Evolutionary conservation across 2,797 vertebrate species (phyloP).

Genomic region (Poecilia picta): DNA sequence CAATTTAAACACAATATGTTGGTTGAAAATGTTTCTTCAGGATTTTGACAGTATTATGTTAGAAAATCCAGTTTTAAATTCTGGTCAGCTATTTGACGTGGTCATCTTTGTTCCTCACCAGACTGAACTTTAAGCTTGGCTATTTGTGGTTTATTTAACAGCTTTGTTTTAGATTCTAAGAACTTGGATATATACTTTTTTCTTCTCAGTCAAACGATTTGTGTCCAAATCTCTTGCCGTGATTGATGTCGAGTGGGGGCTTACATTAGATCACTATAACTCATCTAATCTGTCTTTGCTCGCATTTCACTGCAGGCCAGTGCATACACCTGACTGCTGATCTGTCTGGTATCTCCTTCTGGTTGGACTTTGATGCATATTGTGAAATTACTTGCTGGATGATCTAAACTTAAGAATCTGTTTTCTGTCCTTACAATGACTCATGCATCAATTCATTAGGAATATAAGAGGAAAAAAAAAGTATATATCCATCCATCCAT

Average conservation of each 20-base stretch:
- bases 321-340: neutral
- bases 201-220: constrained; percentile 3
- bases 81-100: too few relatives aligned
- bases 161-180: neutral
- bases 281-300: constrained; percentile 15
- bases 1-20: neutral
- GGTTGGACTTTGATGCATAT: neutral
- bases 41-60: too few relatives aligned
- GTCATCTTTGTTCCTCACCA: neutral
- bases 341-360: neutral
- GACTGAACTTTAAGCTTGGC: neutral
- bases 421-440: neutral
- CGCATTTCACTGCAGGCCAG: constrained; percentile 13
- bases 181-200: neutral
- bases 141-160: neutral
- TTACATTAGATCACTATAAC: constrained; percentile 19
- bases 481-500: too few relatives aligned
- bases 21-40: neutral
- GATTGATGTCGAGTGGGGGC: constrained; percentile 30
- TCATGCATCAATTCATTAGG: neutral
- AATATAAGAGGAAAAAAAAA: too few relatives aligned
- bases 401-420: neutral
- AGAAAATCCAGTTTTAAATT: too few relatives aligned
- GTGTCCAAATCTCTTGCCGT: constrained; percentile 9
- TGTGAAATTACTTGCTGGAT: neutral